Conservation (phyloP, 2,888 invertebrate genomes). For the Zeuzera pyrina region DNA sequence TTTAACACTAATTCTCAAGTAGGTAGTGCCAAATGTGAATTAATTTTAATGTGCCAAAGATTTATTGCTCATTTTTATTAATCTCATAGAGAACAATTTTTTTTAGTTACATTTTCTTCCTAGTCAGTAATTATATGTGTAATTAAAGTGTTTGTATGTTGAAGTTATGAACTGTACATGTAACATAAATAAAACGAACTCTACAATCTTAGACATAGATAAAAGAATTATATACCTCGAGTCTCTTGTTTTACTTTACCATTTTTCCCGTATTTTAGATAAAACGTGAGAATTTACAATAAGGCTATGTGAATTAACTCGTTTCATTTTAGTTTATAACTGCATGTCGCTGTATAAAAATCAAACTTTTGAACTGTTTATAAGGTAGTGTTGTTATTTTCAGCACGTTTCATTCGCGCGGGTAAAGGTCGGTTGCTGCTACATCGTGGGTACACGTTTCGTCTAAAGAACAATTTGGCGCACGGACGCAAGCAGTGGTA, state of each 20-base stretch:
- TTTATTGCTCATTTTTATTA: constrained; percentile 12
- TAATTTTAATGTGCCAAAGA: constrained; percentile 3
- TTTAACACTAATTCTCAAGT: too few relatives aligned
- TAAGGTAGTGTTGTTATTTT: constrained; percentile 19
- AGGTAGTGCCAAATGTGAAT: neutral
- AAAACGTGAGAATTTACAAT: too few relatives aligned
- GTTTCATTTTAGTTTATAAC: too few relatives aligned
- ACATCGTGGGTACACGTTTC: constrained; percentile 65
- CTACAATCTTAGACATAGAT: too few relatives aligned
- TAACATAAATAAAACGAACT: constrained; percentile 12
- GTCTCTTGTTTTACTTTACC: too few relatives aligned
- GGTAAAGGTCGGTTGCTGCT: constrained; percentile 61
- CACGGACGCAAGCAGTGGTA: constrained; percentile 69
- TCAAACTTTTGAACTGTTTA: neutral
- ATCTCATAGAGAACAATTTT: constrained; percentile 11
- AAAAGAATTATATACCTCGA: too few relatives aligned
- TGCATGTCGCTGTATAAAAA: too few relatives aligned
- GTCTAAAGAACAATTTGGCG: constrained; percentile 65
- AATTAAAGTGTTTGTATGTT: constrained; percentile 1
- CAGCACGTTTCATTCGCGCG: constrained; percentile 65
- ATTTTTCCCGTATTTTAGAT: too few relatives aligned
- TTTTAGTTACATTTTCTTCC: neutral
- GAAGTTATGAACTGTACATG: constrained; percentile 11
- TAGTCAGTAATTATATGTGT: neutral
- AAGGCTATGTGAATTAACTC: too few relatives aligned